These are phyloP conservation scores for Styela plicata DNA, from an alignment of 23 tunicate species.

Conservation along the genomic window DNA sequence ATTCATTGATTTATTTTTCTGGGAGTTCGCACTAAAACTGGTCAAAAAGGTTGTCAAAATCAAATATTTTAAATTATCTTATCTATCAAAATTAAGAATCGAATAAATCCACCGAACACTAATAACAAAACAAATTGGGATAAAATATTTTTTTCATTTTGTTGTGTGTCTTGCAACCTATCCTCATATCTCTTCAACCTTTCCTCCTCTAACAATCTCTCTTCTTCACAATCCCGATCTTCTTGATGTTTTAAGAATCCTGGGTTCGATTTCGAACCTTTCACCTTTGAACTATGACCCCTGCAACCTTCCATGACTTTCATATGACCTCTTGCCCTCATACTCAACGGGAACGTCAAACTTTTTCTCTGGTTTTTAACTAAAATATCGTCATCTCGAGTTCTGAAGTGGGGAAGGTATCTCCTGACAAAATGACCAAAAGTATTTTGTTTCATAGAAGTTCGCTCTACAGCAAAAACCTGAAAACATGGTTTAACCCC, in stretches of 20 bases:
- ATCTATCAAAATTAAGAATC: too few relatives aligned
- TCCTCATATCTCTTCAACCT: too few relatives aligned
- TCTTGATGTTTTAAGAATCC: constrained; percentile 20
- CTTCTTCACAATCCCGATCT: constrained; percentile 5
- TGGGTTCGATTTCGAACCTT: constrained; percentile 20
- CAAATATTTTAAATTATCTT: too few relatives aligned
- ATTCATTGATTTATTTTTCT: too few relatives aligned
- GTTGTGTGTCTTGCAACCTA: not conserved
- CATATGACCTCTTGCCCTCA: not conserved
- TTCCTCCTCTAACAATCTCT: constrained; percentile 15
- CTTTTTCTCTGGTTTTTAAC: constrained; percentile 5
- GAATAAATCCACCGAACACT: too few relatives aligned
- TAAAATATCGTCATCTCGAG: not conserved
- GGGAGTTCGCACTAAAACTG: too few relatives aligned
- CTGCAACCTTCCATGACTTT: not conserved
- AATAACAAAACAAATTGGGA: too few relatives aligned
- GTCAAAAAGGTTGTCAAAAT: too few relatives aligned
- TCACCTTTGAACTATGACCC: constrained; percentile 1
- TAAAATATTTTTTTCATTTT: too few relatives aligned
- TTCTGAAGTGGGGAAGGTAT: not conserved
- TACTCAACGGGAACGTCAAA: constrained; percentile 25
- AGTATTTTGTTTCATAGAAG: too few relatives aligned
- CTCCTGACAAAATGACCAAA: not conserved
- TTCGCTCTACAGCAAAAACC: too few relatives aligned
- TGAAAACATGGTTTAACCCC: too few relatives aligned